Evolutionary conservation across 2,113 vertebrate genomes (phyloP), one percentile per base, ranked within the genome.

Genomic region (Typhlomys cinereus): DNA sequence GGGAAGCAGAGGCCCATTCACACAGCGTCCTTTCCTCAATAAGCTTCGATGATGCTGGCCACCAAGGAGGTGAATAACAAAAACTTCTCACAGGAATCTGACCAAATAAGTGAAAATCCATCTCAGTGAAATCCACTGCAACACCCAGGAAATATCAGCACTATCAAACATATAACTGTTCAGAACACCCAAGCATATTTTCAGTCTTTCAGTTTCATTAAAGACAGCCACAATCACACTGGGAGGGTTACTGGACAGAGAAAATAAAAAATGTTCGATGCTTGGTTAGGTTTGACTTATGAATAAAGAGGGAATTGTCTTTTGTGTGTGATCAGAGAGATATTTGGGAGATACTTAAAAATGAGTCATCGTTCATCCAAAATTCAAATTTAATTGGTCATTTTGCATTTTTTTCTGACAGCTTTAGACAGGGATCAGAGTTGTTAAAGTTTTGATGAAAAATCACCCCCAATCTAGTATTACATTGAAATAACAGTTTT

Each of bases 401-500:
- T 67, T 48, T 46, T 89, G 5, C 62, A 81, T 76, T 88, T 62
- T 50, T 88, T 78, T 71, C 71, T 88, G n/a, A 6, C 29, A 91
- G 74, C 29, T 79, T 50, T 83, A 78, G 66, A 36, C 83, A 34
- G 76, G 34, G 29, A 50, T 18, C 23, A 81, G 36, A 46, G 23
- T 14, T 41, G 66, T 48, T 31, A 79, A 80, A 71, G 57, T 67
- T 15, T 41, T 67, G 11, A n/a, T 59, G 54, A 59, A 71, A 87
- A 80, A 50, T 61, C 31, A 54, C 61, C 85, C 66, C 2, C 39
- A 46, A 29, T 62, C 41, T 59, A 36, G 8, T 59, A 29, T 64
- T 84, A 50, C 71, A 31, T 34, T 52, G 21, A 85, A 74, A 67
- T 44, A 44, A 80, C 31, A 34, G 6, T 73, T 74, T 34, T 3